Base-by-base conservation (phyloP, 2,888 invertebrate genomes). In the Oscheius sp. region DNA sequence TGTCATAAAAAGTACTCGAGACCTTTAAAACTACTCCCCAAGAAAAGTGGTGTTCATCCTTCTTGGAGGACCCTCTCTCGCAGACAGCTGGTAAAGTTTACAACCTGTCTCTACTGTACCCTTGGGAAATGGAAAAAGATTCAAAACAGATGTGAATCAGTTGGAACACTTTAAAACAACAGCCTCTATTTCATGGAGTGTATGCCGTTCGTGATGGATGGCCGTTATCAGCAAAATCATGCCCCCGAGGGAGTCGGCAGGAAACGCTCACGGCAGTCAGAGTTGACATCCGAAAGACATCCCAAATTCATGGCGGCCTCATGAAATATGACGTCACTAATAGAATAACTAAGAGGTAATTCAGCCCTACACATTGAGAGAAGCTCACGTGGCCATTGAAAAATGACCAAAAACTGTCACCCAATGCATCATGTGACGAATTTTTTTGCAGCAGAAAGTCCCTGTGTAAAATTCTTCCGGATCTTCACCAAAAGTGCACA, bases 241-340 rank as follows among this genome's bases (percentile, higher is more conserved):
- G 43, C 63, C 63, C 63, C 43, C 63, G 27, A 46, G 63, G 63
- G 63, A 63, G 35, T 35, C 5, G 35, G 9, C 43, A 5, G 16
- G 18, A n/a, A 59, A 27, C 23, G 61, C 41, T 7, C 58, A 27
- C 29, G 35, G 35, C 35, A 35, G 27, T n/a, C 63, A 45, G 13
- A 18, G 49, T 49, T 49, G 49, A 49, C 58, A 25, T 27, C 63
- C 63, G 63, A 43, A 43, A 63, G 43, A 25, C 63, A 63, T 66
- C 52, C 52, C 35, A 52, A 66, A 66, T 66, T 66, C 66, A 66
- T 66, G 66, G 52, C 66, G 21, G 21, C 25, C n/a, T 35, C 49
- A 52, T 66, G 66, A 66, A 66, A 52, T 66, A 66, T 52, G 27
- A 66, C 66, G 52, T 49, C 66, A 66, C 52, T 66, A 41, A 61